Evolutionary conservation across 1,140 invertebrate genomes (phyloP), one percentile per base, ranked within the genome.

Genomic region (Cydia amplana): DNA sequence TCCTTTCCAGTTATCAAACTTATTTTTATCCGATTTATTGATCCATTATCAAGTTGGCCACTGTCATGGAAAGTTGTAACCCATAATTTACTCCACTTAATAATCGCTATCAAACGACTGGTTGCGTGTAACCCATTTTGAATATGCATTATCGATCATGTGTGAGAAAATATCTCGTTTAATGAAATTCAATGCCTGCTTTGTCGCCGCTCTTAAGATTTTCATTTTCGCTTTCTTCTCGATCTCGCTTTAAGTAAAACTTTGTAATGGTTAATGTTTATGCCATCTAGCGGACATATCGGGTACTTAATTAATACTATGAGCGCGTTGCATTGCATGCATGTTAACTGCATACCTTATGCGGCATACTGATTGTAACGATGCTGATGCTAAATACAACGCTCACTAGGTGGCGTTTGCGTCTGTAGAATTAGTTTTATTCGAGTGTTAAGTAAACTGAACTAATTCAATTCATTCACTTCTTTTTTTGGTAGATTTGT

Each of bases 181-280:
- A 60, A 60, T 60, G 55, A 23, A 23, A 60, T 60, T 60, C 55
- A 60, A 60, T 60, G 55, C 55, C 20, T 60, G 55, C 55, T 60
- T 60, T 60, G 20, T 60, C 55, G 55, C 9, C 20, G 55, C 55
- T 23, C 16, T 12, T 70, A 9, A 40, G 28, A 70, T 43, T 70
- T 70, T 70, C 65, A 70, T 70, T 70, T 32, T 70, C 65, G 32
- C 65, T 70, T 70, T 70, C 65, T 36, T 70, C n/a, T 32, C 28
- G 65, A 70, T 70, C 65, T 36, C 65, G 65, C 65, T 70, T 40
- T 18, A 36, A n/a, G n/a, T n/a, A n/a, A n/a, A 25, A 25, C 3
- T 28, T 20, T 60, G 1, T 51, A 51, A 18, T 51, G 49, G 55
- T n/a, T 23, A 20, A 40, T 43, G 65, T n/a, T 23, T 9, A 40